Evolutionary conservation across 1,140 invertebrate genomes (phyloP), one percentile per base, ranked within the genome.

Genomic region (Camponotus vicinus): DNA sequence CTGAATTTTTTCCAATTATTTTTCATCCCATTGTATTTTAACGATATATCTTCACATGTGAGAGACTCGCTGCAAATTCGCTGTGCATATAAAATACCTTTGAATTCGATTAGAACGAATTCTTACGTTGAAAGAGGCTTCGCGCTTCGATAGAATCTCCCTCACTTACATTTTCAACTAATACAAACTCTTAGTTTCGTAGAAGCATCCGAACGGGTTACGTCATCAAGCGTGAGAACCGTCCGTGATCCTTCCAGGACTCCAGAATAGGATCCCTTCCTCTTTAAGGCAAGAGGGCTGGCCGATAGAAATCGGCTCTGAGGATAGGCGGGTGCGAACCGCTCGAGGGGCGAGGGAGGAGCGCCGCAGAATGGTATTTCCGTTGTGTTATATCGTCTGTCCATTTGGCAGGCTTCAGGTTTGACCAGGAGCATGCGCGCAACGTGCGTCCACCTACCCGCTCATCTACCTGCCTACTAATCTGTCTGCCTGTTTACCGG

Each of bases 381-480:
- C 79, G 67, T 83, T 82, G 55, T 40, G 15, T 71, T 71, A 37
- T 59, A 71, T 82, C 63, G 49, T 15, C 8, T 57, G 9, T 80
- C 55, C 40, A 59, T 83, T 75, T 75, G 69, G 69, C 69, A 73
- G 79, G 79, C 61, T 82, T 45, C 69, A 83, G 79, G 79, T 83
- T 82, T 34, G 27, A 55, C 40, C 49, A n/a, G n/a, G 40, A 75
- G 69, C 79, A 83, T 73, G 79, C 79, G 79, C 55, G n/a, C 69
- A 73, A 86, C 67, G 71, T 86, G 87, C 82, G 67, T 63, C 83
- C 79, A 87, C 71, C 82, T 86, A 78, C 73, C 64, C 70, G 70
- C 75, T 63, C 63, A 85, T 77, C 87, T 87, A 88, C 63, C 88
- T 84, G 73, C 80, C 86, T 88, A 73, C 66, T 87, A 78, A 67